A percentile compares a stretch with the other conserved stretches of the same genome.
phyloP scores from a whole-genome alignment of 2,797 vertebrate species.

The Crenichthys baileyi region DNA sequence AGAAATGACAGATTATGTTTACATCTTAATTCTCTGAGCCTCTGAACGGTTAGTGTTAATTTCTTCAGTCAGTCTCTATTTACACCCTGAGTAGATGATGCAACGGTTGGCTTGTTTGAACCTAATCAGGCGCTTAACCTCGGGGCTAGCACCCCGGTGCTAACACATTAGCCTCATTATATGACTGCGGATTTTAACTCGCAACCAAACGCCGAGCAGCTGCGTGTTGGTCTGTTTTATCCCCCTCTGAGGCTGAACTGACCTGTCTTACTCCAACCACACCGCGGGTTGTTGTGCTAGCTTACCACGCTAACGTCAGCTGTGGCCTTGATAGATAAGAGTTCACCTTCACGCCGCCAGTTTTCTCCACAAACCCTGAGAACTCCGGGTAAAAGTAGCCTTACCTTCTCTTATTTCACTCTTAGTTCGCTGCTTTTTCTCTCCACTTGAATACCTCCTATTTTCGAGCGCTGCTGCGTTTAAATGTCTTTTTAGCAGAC shows the following conservation, averaged over 20 bases:
- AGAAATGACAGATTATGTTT: no score
- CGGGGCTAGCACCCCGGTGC: background rate
- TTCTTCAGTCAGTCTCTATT: background rate
- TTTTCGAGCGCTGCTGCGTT: slow-evolving; percentile 21
- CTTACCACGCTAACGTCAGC: slow-evolving; percentile 53
- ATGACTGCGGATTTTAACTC: background rate
- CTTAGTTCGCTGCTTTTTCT: background rate
- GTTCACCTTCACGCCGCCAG: background rate
- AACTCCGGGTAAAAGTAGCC: rapidly evolving
- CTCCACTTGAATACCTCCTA: background rate
- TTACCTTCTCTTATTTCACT: slow-evolving; percentile 47
- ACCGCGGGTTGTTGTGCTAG: slow-evolving; percentile 31
- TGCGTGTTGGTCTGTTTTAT: background rate
- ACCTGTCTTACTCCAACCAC: rapidly evolving
- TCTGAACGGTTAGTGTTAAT: no score
- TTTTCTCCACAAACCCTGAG: rapidly evolving
- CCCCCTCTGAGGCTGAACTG: background rate
- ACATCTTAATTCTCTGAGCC: no score
- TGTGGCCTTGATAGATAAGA: slow-evolving; percentile 62
- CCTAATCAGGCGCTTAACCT: background rate
- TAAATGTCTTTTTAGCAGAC: slow-evolving; percentile 48
- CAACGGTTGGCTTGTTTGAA: background rate
- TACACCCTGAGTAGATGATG: background rate
- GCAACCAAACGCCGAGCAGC: background rate
- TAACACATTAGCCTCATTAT: background rate